A percentile compares a stretch with the other conserved stretches of the same genome.
Conservation (phyloP, 2,113 vertebrate genomes). For the Clarias macrocephalus region DNA sequence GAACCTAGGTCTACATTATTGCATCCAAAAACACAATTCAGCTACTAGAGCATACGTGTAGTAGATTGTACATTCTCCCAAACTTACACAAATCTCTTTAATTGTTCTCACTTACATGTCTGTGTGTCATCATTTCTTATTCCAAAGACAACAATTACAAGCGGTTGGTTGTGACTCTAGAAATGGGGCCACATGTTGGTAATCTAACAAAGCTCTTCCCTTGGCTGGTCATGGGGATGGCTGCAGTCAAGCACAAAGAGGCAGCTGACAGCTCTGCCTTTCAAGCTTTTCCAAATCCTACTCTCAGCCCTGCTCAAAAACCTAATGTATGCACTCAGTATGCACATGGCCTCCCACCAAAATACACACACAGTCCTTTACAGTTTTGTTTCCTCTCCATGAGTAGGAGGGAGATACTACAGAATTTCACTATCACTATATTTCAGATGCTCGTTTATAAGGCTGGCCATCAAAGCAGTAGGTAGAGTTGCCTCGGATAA, state of each 20-base stretch:
- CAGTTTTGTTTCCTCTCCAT: slow-evolving; percentile 30
- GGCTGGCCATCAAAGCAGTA: slow-evolving; percentile 19
- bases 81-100: slow-evolving; percentile 31
- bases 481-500: background rate
- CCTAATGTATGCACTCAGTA: slow-evolving; percentile 76
- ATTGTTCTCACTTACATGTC: slow-evolving; percentile 17
- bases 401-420: slow-evolving; percentile 9
- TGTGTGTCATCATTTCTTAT: slow-evolving; percentile 42
- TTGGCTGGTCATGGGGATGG: slow-evolving; percentile 82
- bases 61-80: background rate
- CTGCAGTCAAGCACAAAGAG: slow-evolving; percentile 81
- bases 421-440: slow-evolving; percentile 32
- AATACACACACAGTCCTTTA: slow-evolving; percentile 61
- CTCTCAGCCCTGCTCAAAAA: slow-evolving; percentile 70
- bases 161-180: slow-evolving; percentile 64
- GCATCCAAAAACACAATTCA: slow-evolving; percentile 5
- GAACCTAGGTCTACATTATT: slow-evolving; percentile 4
- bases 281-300: slow-evolving; percentile 72
- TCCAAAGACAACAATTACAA: slow-evolving; percentile 61
- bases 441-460: slow-evolving; percentile 48
- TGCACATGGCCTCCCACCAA: slow-evolving; percentile 62
- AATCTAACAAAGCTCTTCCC: slow-evolving; percentile 81
- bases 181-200: slow-evolving; percentile 75
- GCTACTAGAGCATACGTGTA: background rate
- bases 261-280: slow-evolving; percentile 78